A percentile compares a stretch with the other conserved stretches of the same genome.
phyloP scores from a whole-genome alignment of 1,140 invertebrate species.

The Bombus affinis region DNA sequence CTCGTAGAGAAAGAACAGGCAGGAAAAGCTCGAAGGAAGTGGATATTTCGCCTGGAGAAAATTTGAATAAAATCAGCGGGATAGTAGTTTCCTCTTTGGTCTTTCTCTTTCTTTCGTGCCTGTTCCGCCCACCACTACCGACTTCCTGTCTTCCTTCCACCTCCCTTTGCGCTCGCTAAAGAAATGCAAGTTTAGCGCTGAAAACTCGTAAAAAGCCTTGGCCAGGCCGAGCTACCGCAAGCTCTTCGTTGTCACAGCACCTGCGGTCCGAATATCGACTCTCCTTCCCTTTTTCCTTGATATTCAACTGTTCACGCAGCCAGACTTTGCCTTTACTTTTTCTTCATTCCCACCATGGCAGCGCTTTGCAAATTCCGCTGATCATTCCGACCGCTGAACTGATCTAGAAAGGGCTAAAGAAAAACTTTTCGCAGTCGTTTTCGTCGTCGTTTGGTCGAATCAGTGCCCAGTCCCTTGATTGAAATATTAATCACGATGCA shows the following conservation, averaged over 20 bases:
- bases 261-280: slow-evolving; percentile 10
- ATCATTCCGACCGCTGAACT: background rate
- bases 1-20: background rate
- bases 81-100: slow-evolving; percentile 6
- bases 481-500: no score
- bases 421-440: background rate
- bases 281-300: background rate
- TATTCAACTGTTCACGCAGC: slow-evolving; percentile 2
- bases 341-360: background rate
- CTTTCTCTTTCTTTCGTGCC: background rate
- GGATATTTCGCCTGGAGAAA: slow-evolving; percentile 37
- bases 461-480: no score
- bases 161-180: background rate
- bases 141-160: background rate
- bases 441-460: no score
- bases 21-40: slow-evolving; percentile 24
- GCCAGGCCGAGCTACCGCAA: background rate
- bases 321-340: background rate
- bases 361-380: background rate
- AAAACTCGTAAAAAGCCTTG: slow-evolving; percentile 52
- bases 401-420: background rate
- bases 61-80: slow-evolving; percentile 54
- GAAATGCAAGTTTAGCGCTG: slow-evolving; percentile 49
- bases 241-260: slow-evolving; percentile 35
- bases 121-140: background rate